phyloP scores from a whole-genome alignment of 2,797 vertebrate species.

The Alcedo quadribrachys region DNA sequence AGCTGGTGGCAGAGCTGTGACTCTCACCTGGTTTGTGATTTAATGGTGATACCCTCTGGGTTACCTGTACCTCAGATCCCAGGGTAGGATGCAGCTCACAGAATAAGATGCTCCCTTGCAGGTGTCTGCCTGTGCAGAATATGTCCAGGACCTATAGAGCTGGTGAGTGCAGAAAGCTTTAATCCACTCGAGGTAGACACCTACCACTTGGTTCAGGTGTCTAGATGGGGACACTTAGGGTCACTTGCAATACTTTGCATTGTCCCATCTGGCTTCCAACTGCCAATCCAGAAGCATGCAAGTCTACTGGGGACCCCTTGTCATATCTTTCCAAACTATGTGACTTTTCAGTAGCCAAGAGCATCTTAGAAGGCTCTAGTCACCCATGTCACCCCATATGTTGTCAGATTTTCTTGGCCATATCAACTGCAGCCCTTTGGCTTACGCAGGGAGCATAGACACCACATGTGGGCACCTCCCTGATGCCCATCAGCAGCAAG shows the following conservation, averaged over 20 bases:
- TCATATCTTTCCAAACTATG: background rate
- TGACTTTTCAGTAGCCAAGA: background rate
- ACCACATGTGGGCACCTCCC: background rate
- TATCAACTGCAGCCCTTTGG: background rate
- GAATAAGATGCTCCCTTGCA: background rate
- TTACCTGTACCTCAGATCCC: background rate
- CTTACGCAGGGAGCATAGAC: background rate
- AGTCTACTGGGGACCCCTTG: background rate
- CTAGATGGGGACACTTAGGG: background rate
- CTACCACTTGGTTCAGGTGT: background rate
- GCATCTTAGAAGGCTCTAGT: background rate
- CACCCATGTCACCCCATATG: accelerated
- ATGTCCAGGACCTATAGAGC: background rate
- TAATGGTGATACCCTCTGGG: background rate
- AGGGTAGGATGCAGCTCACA: background rate
- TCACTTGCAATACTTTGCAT: background rate
- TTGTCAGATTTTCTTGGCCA: background rate
- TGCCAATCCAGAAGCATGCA: background rate
- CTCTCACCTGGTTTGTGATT: background rate
- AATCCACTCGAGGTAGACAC: background rate
- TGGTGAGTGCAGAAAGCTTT: background rate
- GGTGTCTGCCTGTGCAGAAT: background rate
- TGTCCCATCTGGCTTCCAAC: background rate
- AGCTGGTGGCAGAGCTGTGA: background rate
- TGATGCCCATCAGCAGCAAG: background rate